Evolutionary conservation across 2,797 vertebrate species (phyloP).

Genomic region (Aeoliscus strigatus): DNA sequence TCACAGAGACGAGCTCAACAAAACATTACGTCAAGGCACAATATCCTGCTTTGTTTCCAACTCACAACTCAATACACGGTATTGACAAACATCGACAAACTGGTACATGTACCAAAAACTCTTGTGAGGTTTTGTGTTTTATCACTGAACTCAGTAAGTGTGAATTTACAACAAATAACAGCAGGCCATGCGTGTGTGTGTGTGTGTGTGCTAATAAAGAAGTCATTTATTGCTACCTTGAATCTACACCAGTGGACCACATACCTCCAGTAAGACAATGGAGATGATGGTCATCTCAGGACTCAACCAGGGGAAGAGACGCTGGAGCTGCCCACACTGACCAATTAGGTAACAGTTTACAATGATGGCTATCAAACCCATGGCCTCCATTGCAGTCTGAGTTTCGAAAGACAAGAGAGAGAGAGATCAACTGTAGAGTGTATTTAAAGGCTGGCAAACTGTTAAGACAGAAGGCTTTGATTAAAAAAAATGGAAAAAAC

Average conservation of each 20-base stretch:
- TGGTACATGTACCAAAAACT: constrained; percentile 21
- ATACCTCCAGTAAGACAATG: constrained; percentile 92
- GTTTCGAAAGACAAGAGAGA: too few relatives aligned
- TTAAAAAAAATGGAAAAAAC: too few relatives aligned
- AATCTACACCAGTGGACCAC: not conserved
- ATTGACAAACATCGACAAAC: too few relatives aligned
- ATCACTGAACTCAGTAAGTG: too few relatives aligned
- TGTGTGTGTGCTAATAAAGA: not conserved
- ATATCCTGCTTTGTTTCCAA: too few relatives aligned
- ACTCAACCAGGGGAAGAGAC: constrained; percentile 93
- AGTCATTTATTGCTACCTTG: not conserved
- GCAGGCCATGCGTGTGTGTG: constrained; percentile 30
- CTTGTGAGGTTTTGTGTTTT: constrained; percentile 23
- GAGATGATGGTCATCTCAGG: constrained; percentile 93
- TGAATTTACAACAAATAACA: constrained; percentile 14
- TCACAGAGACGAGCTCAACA: constrained; percentile 58
- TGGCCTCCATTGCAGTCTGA: constrained; percentile 94
- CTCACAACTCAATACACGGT: too few relatives aligned
- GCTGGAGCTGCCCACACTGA: constrained; percentile 93
- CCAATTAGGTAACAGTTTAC: constrained; percentile 98
- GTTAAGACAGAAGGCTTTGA: too few relatives aligned
- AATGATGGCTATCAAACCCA: constrained; percentile 92
- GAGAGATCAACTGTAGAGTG: too few relatives aligned
- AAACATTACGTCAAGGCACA: constrained; percentile 24
- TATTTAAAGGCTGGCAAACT: too few relatives aligned